Evolutionary conservation across 2,888 invertebrate genomes (phyloP).

Genomic region (Cylloceria caligata): DNA sequence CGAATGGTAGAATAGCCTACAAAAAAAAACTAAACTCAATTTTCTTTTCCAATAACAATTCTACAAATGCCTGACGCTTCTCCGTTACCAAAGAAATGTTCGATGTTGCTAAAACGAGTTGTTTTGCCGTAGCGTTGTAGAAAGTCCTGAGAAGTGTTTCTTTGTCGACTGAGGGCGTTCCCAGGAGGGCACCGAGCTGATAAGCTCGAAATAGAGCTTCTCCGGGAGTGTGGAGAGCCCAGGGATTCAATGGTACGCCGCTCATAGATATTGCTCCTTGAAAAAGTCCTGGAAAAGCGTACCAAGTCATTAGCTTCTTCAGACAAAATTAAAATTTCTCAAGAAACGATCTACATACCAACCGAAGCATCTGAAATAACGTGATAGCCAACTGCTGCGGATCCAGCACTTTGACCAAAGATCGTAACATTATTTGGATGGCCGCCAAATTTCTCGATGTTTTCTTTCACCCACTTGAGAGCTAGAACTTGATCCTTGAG

Average conservation of each 20-base stretch:
- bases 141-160: constrained; percentile 82
- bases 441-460: constrained; percentile 62
- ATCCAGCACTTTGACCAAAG: constrained; percentile 62
- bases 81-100: constrained; percentile 61
- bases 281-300: constrained; percentile 83
- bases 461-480: constrained; percentile 61
- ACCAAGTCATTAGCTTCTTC: not conserved
- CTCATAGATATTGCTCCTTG: constrained; percentile 86
- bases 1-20: constrained; percentile 81
- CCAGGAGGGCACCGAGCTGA: constrained; percentile 81
- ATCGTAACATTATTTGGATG: constrained; percentile 63
- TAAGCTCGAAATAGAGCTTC: constrained; percentile 75
- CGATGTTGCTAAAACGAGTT: constrained; percentile 77
- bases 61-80: constrained; percentile 80
- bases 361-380: constrained; percentile 46
- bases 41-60: not conserved
- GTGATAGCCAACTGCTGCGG: constrained; percentile 52
- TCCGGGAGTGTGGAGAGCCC: constrained; percentile 81
- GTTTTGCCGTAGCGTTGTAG: constrained; percentile 81
- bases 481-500: constrained; percentile 64
- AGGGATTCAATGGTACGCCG: constrained; percentile 85
- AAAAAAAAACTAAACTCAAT: not conserved
- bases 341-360: too few species aligned
- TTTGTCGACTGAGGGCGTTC: constrained; percentile 73
- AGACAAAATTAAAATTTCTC: not conserved